phyloP scores from a whole-genome alignment of 1,140 invertebrate species.

The Aphelenchoides fujianensis region DNA sequence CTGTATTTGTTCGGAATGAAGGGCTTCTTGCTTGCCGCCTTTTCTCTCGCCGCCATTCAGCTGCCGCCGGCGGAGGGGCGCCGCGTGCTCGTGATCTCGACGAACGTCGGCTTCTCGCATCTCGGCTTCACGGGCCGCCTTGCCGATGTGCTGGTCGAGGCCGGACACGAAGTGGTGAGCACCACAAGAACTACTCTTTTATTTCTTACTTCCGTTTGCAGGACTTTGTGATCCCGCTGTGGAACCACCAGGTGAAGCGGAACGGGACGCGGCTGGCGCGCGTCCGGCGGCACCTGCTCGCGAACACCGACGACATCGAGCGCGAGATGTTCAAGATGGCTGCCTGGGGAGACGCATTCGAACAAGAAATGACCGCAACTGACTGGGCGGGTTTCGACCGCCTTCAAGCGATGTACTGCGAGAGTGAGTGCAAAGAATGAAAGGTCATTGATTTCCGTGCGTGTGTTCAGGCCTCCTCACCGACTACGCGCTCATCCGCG shows the following conservation, averaged over 20 bases:
- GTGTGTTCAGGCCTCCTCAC: neutral
- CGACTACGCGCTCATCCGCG: neutral
- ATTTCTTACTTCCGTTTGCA: neutral
- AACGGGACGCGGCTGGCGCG: neutral
- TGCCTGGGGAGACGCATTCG: neutral
- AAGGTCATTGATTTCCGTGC: too few relatives aligned
- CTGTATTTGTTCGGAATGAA: too few relatives aligned
- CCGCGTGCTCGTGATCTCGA: neutral
- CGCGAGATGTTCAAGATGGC: neutral
- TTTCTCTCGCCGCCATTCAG: too few relatives aligned
- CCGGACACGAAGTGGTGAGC: conserved; percentile 10
- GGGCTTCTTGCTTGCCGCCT: too few relatives aligned
- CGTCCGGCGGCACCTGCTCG: neutral
- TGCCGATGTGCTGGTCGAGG: conserved; percentile 5
- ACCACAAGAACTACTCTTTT: neutral
- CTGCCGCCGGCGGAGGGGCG: too few relatives aligned
- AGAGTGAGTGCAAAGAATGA: too few relatives aligned
- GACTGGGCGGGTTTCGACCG: too few relatives aligned
- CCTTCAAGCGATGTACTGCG: neutral
- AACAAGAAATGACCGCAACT: neutral
- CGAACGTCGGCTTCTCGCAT: conserved; percentile 1
- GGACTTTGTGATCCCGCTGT: conserved; percentile 8
- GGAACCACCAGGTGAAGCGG: neutral
- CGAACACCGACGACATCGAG: neutral
- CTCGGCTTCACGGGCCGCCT: neutral